A percentile compares a stretch with the other conserved stretches of the same genome.
Evolutionary conservation across 2,888 invertebrate genomes (phyloP).

Genomic region (Congeria kusceri): DNA sequence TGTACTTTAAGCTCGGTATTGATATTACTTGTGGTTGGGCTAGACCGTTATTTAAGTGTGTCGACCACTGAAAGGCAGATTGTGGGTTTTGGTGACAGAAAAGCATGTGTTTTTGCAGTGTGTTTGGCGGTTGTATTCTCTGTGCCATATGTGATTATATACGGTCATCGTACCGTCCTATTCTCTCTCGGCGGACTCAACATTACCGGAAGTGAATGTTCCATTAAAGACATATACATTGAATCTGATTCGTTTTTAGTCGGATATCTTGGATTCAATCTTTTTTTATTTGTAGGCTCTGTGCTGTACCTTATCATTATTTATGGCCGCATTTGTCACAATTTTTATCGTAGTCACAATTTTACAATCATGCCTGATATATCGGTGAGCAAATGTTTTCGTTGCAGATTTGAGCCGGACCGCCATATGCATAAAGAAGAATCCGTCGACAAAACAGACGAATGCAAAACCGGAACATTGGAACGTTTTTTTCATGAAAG

Average conservation of each 20-base stretch:
- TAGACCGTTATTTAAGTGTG: constrained; percentile 71
- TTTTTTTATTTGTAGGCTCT: constrained; percentile 60
- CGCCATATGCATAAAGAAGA: constrained; percentile 68
- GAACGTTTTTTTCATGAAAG: too few species aligned
- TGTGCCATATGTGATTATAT: constrained; percentile 65
- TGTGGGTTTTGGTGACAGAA: constrained; percentile 58
- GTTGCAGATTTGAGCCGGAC: constrained; percentile 21
- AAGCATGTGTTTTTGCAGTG: constrained; percentile 53
- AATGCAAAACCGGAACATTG: too few species aligned
- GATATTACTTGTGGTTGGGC: constrained; percentile 55
- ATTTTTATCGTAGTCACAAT: constrained; percentile 50
- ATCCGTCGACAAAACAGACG: background rate
- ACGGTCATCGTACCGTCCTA: constrained; percentile 65
- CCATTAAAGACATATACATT: constrained; percentile 60
- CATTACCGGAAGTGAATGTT: constrained; percentile 69
- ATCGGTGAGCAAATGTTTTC: constrained; percentile 12
- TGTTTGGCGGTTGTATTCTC: constrained; percentile 18
- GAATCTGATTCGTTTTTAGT: constrained; percentile 61
- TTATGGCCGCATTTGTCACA: constrained; percentile 64
- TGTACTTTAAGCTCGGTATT: constrained; percentile 54
- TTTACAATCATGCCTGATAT: constrained; percentile 18
- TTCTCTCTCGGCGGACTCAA: constrained; percentile 61
- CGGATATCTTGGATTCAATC: constrained; percentile 63
- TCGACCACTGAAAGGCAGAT: constrained; percentile 71
- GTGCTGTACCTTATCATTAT: constrained; percentile 57